Evolutionary conservation across 2,888 invertebrate genomes (phyloP).

Genomic region (Clunio marinus): DNA sequence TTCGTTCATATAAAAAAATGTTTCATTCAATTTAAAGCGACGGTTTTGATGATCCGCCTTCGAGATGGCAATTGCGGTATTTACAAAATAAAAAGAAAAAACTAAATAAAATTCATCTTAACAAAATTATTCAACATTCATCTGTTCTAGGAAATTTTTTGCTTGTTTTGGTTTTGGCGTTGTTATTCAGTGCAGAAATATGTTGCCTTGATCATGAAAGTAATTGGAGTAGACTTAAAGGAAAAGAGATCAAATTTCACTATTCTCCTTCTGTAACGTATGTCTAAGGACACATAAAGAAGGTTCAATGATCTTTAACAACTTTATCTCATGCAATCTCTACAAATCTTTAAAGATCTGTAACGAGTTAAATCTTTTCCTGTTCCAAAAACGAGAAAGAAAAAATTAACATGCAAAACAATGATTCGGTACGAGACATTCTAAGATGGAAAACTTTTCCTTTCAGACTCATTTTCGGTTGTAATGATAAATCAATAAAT

Average conservation of each 20-base stretch:
- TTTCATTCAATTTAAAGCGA: not conserved
- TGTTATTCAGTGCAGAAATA: too few relatives aligned
- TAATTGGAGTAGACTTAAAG: not conserved
- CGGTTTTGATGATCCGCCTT: not conserved
- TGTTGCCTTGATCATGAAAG: too few relatives aligned
- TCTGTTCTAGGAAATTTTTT: too few relatives aligned
- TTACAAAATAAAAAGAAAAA: too few relatives aligned
- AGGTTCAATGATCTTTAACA: too few relatives aligned
- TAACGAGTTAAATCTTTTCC: too few relatives aligned
- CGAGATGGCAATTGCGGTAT: too few relatives aligned
- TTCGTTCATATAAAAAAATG: not conserved
- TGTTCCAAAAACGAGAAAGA: not conserved
- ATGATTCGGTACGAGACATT: not conserved
- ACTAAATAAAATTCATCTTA: not conserved
- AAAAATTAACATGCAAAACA: not conserved
- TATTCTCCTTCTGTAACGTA: too few relatives aligned
- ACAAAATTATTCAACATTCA: not conserved
- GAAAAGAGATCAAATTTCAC: not conserved
- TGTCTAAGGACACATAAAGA: too few relatives aligned
- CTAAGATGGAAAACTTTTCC: not conserved
- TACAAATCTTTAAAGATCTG: too few relatives aligned
- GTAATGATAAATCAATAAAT: constrained; percentile 21
- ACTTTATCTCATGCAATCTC: too few relatives aligned
- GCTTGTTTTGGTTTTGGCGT: too few relatives aligned
- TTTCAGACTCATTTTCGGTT: not conserved